Percentiles rank a stretch among this genome's conserved stretches.
Conservation (phyloP, 2,888 invertebrate genomes). For the Xestoiulus laeticollis region DNA sequence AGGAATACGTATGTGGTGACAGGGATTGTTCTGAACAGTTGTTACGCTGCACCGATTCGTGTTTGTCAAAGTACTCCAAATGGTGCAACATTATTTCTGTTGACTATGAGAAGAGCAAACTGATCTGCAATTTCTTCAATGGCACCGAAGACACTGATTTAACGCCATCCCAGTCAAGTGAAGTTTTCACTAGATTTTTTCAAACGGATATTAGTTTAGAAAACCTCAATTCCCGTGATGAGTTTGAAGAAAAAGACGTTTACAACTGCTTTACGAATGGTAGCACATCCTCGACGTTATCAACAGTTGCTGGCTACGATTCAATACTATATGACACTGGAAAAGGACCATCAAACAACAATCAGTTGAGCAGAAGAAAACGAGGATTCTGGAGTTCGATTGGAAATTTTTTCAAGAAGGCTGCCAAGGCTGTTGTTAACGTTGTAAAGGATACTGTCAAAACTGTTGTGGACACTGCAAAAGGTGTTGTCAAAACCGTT, state of each 20-base stretch:
- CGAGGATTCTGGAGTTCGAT: not conserved
- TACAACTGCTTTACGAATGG: not conserved
- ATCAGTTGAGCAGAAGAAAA: not conserved
- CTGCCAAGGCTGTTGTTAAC: not conserved
- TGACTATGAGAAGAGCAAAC: not conserved
- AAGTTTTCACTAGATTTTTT: not conserved
- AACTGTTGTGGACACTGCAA: not conserved
- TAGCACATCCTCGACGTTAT: not conserved
- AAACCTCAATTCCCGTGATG: not conserved
- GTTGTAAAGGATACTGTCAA: not conserved
- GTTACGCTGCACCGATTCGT: not conserved
- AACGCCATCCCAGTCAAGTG: not conserved
- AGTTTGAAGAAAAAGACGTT: not conserved
- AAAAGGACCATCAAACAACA: not conserved
- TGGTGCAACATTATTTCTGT: slow-evolving; percentile 16
- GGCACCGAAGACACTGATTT: not conserved
- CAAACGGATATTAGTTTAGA: not conserved
- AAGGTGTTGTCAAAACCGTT: not conserved
- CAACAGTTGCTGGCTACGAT: not conserved
- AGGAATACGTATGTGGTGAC: not conserved
- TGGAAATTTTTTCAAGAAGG: not conserved
- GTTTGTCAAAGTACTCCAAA: not conserved
- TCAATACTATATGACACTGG: not conserved
- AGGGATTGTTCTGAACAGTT: not conserved
- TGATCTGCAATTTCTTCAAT: not conserved